A percentile compares a stretch with the other conserved stretches of the same genome.
phyloP scores from a whole-genome alignment of 2,888 invertebrate genomes.

The Halictus ligatus region DNA sequence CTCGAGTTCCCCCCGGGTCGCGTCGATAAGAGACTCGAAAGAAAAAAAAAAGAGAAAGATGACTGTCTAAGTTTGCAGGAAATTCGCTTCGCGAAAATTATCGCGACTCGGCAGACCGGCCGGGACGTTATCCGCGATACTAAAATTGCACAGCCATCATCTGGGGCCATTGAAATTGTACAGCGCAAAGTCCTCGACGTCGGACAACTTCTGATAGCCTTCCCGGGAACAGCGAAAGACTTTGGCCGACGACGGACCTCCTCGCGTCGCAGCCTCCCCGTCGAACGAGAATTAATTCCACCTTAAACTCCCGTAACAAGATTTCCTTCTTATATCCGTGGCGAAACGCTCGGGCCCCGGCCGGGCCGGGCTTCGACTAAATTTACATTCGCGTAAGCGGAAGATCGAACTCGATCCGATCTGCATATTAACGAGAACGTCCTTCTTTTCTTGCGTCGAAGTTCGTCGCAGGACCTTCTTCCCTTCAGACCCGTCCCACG shows the following conservation, averaged over 20 bases:
- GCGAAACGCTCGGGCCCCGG: neutral
- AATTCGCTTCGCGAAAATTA: neutral
- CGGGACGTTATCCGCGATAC: neutral
- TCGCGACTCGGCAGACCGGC: neutral
- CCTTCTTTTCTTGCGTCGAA: slow-evolving; percentile 22
- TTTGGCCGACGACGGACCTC: slow-evolving; percentile 13
- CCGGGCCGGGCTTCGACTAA: neutral
- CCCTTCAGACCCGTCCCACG: neutral
- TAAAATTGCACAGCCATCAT: neutral
- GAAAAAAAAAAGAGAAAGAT: neutral
- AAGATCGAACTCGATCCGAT: slow-evolving; percentile 37
- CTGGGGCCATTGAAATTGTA: neutral
- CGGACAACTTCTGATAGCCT: slow-evolving; percentile 38
- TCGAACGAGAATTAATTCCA: slow-evolving; percentile 52
- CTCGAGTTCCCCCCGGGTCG: neutral
- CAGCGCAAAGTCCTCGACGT: slow-evolving; percentile 7
- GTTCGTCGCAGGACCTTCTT: neutral
- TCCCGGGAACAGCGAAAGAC: slow-evolving; percentile 1
- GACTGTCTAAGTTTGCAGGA: neutral
- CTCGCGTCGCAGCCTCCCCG: slow-evolving; percentile 17
- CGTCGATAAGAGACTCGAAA: neutral
- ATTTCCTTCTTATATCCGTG: slow-evolving; percentile 28
- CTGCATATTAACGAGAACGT: slow-evolving; percentile 48
- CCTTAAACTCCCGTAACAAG: slow-evolving; percentile 46
- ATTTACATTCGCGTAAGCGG: slow-evolving; percentile 38